Base-by-base conservation (phyloP, 2,113 vertebrate species). In the Neolamprologus cancellatus region DNA sequence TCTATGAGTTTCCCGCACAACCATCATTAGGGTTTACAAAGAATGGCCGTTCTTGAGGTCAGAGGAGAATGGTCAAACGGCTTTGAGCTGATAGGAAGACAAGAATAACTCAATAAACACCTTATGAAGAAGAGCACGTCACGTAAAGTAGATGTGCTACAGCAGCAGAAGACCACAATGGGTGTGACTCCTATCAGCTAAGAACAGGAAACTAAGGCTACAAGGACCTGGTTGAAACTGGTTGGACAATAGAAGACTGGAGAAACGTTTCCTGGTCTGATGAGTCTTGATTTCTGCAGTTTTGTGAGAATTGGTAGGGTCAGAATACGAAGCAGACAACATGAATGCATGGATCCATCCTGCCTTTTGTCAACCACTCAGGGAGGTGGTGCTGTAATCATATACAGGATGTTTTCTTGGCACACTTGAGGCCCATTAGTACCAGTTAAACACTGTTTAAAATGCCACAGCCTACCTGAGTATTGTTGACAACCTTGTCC, bases 81-180 rank as follows among this genome's bases (percentile, higher is more conserved):
- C 61, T 39, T 66, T 2, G 18, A 20, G 18, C 61, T 66, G 11
- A 66, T 1, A 66, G 61, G 7, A 20, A 39, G 61, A 5, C 18
- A 66, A 66, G 0, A 39, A 36, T 66, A 20, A 66, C 61, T 66
- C 61, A 66, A 66, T 36, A 20, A 20, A 36, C 34, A 66, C 18
- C 11, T 0, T 66, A 13, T 66, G 8, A 25, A 44, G 39, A 25
- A 0, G 8, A 71, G 0, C 20, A 10, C 1, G 0, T 44, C 0
- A 15, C 64, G 25, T 25, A 6, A 71, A 71, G 39, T 8, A 71
- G 66, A 71, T 46, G 2, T 10, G 39, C 20, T 44, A 25, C 0
- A 17, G 14, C 39, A 74, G 39, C 39, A 46, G 66, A 71, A 71
- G 66, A 46, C 14, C 39, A 28, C 66, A 46, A 15, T 17, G 8